Evolutionary conservation across 2,113 vertebrate genomes (phyloP), one percentile per base, ranked within the genome.

Genomic region (Erpornis zantholeuca): DNA sequence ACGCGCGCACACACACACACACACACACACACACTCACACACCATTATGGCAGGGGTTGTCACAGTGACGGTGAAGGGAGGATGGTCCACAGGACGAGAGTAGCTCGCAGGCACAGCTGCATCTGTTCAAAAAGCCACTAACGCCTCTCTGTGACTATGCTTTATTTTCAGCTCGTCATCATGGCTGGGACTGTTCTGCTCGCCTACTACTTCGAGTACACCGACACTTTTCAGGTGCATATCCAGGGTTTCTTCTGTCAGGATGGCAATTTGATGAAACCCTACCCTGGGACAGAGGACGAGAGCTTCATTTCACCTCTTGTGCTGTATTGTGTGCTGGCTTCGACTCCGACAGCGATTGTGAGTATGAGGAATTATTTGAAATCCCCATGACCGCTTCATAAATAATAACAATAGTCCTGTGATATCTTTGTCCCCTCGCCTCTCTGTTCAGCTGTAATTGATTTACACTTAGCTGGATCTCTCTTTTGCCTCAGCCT

Each of bases 241-340:
- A 97, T 99, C 97, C 99, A 99, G 98, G 99, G 99, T 47, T 99
- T 99, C 98, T 99, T 99, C 98, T 99, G 99, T 90, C 99, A 99
- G 65, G 99, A 99, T 6, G 98, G 99, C 49, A 99, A 99, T 91
- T 98, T 99, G 96, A 99, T 99, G 99, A 99, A 99, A 98, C 99
- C 99, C 0, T 99, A 99, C 94, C 99, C 99, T 0, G 99, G 99
- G 57, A 97, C 97, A 4, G 99, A 99, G 88, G 99, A 99, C 42
- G 98, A 98, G 95, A 99, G 99, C 97, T 99, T 99, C 96, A 98
- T 99, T 97, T 98, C 99, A 15, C 99, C 99, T 3, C 98, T 99
- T 92, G 97, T 99, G 97, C 98, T 99, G 36, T 99, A 99, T 94
- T 99, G 99, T 38, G 99, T 99, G 94, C 98, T 99, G 97, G 99